Percentiles rank a stretch among this genome's conserved stretches.
Evolutionary conservation across 2,888 invertebrate genomes (phyloP).

Genomic region (Calameuta pallipes): DNA sequence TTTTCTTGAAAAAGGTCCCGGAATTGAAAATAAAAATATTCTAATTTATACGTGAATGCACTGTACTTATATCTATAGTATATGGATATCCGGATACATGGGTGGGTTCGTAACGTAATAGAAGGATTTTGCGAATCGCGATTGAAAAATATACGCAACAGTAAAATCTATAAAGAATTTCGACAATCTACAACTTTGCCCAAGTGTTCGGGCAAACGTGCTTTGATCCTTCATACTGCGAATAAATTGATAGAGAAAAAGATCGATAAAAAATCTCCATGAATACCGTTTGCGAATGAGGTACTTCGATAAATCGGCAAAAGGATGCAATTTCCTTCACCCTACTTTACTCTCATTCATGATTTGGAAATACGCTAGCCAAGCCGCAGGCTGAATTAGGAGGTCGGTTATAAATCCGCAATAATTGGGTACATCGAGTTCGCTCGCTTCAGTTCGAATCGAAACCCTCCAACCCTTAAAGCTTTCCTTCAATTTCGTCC

Average conservation of each 20-base stretch:
- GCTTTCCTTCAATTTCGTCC: conserved; percentile 51
- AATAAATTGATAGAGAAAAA: not conserved
- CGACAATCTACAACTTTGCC: conserved; percentile 33
- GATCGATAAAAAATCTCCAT: not conserved
- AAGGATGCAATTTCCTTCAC: conserved; percentile 11
- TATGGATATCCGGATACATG: not conserved
- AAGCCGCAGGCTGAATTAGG: conserved; percentile 35
- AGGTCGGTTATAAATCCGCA: conserved; percentile 60
- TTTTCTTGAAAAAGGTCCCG: not conserved
- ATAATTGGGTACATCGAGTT: conserved; percentile 58
- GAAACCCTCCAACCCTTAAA: conserved; percentile 44
- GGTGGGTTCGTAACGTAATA: not conserved
- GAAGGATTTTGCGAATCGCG: conserved; percentile 1
- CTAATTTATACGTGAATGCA: conserved; percentile 47
- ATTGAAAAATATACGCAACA: conserved; percentile 34
- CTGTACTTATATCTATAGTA: not conserved
- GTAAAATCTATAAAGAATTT: conserved; percentile 11
- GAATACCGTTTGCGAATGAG: not conserved
- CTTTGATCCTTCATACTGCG: not conserved
- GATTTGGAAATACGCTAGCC: conserved; percentile 29
- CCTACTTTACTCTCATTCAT: not conserved
- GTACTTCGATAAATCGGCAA: conserved; percentile 21
- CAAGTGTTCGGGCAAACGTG: conserved; percentile 45
- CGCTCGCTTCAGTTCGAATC: conserved; percentile 44
- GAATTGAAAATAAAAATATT: conserved; percentile 38